phyloP scores from a whole-genome alignment of 2,113 vertebrate species.

The Mirza zaza region DNA sequence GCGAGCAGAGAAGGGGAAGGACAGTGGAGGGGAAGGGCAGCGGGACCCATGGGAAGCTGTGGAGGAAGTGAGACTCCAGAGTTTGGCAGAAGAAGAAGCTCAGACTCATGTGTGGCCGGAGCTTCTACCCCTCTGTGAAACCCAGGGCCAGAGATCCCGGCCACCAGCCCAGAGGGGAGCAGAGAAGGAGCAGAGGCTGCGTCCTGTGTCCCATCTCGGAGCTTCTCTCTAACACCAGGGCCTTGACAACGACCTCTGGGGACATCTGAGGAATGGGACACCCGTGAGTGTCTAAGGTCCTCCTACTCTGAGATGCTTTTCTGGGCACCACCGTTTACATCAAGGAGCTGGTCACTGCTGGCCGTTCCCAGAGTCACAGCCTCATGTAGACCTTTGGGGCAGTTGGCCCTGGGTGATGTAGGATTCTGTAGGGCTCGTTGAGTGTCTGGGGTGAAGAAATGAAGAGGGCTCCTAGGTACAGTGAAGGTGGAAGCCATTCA shows the following conservation, averaged over 20 bases:
- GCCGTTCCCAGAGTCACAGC: neutral
- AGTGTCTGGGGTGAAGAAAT: neutral
- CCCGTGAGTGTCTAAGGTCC: neutral
- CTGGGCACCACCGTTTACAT: neutral
- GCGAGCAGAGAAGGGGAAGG: neutral
- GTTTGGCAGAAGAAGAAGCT: neutral
- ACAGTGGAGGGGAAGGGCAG: rapidly evolving
- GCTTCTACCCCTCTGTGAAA: neutral
- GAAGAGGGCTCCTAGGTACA: too few species aligned
- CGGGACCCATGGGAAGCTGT: neutral
- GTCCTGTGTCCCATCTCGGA: rapidly evolving
- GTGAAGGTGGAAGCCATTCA: neutral
- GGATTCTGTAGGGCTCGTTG: neutral
- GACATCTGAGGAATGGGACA: neutral
- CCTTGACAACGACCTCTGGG: neutral
- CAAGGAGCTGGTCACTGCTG: neutral
- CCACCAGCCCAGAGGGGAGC: neutral
- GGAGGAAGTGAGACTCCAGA: neutral
- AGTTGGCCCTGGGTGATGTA: too few species aligned
- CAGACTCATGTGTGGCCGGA: neutral
- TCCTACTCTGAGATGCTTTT: neutral
- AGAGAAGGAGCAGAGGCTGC: too few species aligned
- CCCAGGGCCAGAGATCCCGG: neutral
- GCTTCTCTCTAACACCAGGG: neutral
- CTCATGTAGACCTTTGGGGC: neutral